Conservation (phyloP, 2,113 vertebrate genomes). For the Chiloscyllium plagiosum region DNA sequence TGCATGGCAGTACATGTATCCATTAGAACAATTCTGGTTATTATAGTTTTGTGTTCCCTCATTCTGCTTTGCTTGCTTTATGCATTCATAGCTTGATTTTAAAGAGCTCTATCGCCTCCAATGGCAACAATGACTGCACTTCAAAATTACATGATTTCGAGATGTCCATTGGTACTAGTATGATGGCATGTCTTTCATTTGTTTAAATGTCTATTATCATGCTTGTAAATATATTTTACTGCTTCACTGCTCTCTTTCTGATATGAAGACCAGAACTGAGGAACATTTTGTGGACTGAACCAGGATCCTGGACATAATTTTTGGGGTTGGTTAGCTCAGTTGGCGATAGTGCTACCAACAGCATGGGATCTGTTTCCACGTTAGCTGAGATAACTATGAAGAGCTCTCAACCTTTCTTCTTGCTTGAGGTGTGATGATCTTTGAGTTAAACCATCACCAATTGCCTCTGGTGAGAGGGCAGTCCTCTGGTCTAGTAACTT, state of each 20-base stretch:
- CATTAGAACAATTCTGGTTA: neutral
- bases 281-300: neutral
- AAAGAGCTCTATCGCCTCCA: neutral
- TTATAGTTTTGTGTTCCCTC: neutral
- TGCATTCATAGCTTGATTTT: neutral
- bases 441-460: too few species aligned
- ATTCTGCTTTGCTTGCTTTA: neutral
- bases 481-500: too few species aligned
- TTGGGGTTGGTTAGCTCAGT: too few species aligned
- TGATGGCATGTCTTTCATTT: neutral
- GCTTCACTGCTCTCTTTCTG: neutral
- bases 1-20: neutral
- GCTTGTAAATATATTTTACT: neutral
- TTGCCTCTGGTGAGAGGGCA: too few species aligned
- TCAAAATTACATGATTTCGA: neutral
- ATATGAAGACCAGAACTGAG: neutral
- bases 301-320: neutral
- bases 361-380: too few species aligned
- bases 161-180: neutral
- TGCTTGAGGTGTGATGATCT: too few species aligned
- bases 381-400: too few species aligned
- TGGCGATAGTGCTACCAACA: too few species aligned
- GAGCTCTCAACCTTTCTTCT: too few species aligned
- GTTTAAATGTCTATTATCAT: neutral
- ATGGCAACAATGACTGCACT: neutral